Evolutionary conservation across 2,797 vertebrate species (phyloP).

Genomic region (Danio tinwini): DNA sequence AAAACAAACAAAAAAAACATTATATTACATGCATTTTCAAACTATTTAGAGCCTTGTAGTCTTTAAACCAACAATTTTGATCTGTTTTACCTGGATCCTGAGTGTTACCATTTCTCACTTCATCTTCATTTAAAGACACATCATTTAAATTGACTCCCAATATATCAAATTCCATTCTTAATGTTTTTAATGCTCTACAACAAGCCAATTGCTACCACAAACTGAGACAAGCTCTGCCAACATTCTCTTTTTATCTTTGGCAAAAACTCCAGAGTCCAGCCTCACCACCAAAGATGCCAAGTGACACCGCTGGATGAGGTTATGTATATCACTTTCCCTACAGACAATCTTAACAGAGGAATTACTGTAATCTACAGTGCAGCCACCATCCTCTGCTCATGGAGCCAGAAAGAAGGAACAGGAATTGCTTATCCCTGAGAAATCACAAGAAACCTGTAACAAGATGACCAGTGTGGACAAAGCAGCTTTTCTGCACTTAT

Average conservation of each 20-base stretch:
- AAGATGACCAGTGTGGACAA: slow-evolving; percentile 70
- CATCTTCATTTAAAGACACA: slow-evolving; percentile 49
- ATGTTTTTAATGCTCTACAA: neutral
- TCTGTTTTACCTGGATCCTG: slow-evolving; percentile 60
- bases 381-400: slow-evolving; percentile 43
- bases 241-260: slow-evolving; percentile 57
- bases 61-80: too few species aligned
- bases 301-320: slow-evolving; percentile 35
- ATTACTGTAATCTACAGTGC: slow-evolving; percentile 73
- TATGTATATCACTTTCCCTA: slow-evolving; percentile 62
- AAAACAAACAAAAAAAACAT: neutral
- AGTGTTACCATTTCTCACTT: slow-evolving; percentile 39
- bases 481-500: slow-evolving; percentile 70
- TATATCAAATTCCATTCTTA: slow-evolving; percentile 49
- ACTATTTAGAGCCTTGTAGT: neutral
- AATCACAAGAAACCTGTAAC: slow-evolving; percentile 70
- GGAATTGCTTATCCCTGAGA: slow-evolving; percentile 80
- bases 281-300: slow-evolving; percentile 44
- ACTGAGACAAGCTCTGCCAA: slow-evolving; percentile 11
- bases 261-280: slow-evolving; percentile 40
- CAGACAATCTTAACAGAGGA: slow-evolving; percentile 79
- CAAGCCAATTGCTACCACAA: neutral
- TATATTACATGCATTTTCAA: slow-evolving; percentile 2
- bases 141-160: slow-evolving; percentile 48
- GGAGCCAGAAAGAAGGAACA: slow-evolving; percentile 57